phyloP scores from a whole-genome alignment of 2,888 invertebrate genomes.

The Automeris io region DNA sequence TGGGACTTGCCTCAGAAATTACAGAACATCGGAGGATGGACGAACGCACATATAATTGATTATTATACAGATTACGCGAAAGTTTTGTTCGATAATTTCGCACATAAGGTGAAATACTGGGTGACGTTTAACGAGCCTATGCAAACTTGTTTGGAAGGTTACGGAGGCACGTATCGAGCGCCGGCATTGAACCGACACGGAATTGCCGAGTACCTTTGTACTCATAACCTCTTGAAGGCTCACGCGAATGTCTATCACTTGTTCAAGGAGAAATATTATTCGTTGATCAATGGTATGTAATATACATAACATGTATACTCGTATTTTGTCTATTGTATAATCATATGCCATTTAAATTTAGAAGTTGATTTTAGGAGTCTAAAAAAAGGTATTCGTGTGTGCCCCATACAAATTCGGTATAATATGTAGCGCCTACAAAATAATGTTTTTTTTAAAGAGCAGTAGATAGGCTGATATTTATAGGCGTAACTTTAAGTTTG shows the following conservation, averaged over 20 bases:
- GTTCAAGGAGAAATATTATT: constrained; percentile 77
- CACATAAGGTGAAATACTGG: constrained; percentile 82
- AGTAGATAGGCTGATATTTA: too few relatives aligned
- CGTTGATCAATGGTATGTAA: constrained; percentile 67
- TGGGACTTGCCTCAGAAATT: constrained; percentile 83
- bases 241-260: constrained; percentile 84
- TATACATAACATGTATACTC: not conserved
- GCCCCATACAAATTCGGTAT: too few relatives aligned
- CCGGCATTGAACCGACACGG: constrained; percentile 78
- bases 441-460: too few relatives aligned
- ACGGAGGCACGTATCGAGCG: constrained; percentile 78
- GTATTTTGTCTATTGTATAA: not conserved
- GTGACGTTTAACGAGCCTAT: constrained; percentile 87
- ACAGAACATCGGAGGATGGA: constrained; percentile 82
- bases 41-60: constrained; percentile 80
- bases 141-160: constrained; percentile 73
- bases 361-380: too few relatives aligned
- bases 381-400: too few relatives aligned
- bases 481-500: too few relatives aligned
- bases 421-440: too few relatives aligned
- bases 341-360: too few relatives aligned
- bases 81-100: constrained; percentile 78
- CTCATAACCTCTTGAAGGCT: constrained; percentile 84
- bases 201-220: constrained; percentile 81
- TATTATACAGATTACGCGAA: constrained; percentile 81